Evolutionary conservation across 2,888 invertebrate species (phyloP).

Genomic region (Itoplectis maculator): DNA sequence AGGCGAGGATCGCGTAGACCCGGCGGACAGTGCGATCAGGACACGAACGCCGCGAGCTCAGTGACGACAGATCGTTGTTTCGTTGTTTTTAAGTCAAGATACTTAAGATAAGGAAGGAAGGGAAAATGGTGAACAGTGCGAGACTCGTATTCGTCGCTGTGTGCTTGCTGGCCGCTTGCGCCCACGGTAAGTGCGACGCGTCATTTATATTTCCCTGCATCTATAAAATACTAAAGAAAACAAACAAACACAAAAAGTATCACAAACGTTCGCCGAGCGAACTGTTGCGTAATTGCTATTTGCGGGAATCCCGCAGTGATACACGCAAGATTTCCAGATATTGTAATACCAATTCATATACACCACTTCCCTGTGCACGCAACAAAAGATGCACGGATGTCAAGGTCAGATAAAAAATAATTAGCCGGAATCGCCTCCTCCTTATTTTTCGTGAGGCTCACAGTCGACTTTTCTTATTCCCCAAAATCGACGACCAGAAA

Average conservation of each 20-base stretch:
- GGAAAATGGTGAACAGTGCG: conserved; percentile 67
- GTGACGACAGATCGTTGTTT: conserved; percentile 45
- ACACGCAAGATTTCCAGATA: conserved; percentile 26
- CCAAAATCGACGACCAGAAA: no score
- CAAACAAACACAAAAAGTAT: not conserved
- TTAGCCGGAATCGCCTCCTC: no score
- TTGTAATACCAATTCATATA: conserved; percentile 19
- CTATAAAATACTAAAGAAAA: not conserved
- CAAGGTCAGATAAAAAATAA: conserved; percentile 42
- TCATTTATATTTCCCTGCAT: no score
- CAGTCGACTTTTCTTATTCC: no score
- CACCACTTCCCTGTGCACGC: not conserved
- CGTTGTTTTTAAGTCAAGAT: not conserved
- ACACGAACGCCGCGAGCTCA: conserved; percentile 28
- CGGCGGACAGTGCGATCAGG: conserved; percentile 64
- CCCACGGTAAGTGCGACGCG: conserved; percentile 63
- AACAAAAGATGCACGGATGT: conserved; percentile 8
- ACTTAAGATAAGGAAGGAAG: not conserved
- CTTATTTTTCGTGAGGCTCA: no score
- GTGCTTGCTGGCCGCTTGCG: conserved; percentile 60
- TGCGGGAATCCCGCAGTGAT: conserved; percentile 1
- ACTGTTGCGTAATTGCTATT: conserved; percentile 15
- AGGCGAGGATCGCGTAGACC: conserved; percentile 62
- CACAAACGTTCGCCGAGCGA: not conserved
- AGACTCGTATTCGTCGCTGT: conserved; percentile 56